These are phyloP conservation scores for Ecdyonurus torrentis DNA, from an alignment of 2,888 invertebrate species.

Conservation along the genomic window DNA sequence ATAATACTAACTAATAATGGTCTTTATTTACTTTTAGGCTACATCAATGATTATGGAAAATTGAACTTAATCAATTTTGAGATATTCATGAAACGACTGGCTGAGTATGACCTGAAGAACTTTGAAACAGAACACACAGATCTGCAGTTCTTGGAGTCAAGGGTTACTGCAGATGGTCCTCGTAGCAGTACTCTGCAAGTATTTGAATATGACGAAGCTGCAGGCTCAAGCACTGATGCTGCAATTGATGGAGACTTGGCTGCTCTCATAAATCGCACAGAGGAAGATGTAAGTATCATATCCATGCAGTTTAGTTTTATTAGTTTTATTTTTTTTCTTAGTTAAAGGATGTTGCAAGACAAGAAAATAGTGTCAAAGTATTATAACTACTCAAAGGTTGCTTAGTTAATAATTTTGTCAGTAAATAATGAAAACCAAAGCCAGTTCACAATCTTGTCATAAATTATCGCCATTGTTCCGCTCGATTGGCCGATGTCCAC, in stretches of 20 bases:
- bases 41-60: conserved; percentile 79
- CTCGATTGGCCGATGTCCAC: no score
- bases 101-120: conserved; percentile 52
- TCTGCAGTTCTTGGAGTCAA: conserved; percentile 70
- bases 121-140: conserved; percentile 66
- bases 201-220: not conserved
- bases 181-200: not conserved
- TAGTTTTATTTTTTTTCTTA: no score
- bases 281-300: conserved; percentile 36
- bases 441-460: no score
- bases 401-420: no score
- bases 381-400: no score
- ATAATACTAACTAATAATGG: no score
- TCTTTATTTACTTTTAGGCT: conserved; percentile 50
- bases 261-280: conserved; percentile 42
- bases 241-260: conserved; percentile 33
- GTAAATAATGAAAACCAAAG: no score
- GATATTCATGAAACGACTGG: conserved; percentile 58
- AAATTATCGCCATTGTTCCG: no score
- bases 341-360: no score
- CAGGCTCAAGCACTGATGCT: not conserved
- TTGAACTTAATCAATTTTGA: conserved; percentile 73
- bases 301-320: no score
- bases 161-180: not conserved
- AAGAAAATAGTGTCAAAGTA: no score